Percentiles rank a stretch among this genome's conserved stretches.
phyloP scores from a whole-genome alignment of 2,113 vertebrate species.

The Zosterops borbonicus region DNA sequence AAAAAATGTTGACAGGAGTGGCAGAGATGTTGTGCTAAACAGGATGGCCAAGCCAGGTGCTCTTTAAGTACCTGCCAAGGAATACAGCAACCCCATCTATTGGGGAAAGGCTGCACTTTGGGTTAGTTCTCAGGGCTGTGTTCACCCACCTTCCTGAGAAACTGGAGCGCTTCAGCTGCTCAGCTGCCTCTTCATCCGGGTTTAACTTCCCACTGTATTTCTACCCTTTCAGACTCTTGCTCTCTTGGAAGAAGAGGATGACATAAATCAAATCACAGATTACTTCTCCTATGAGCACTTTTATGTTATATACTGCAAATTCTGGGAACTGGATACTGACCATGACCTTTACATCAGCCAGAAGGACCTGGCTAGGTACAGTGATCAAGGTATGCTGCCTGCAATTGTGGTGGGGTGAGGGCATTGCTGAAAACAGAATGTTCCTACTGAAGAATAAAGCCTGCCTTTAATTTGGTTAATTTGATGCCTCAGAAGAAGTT shows the following conservation, averaged over 20 bases:
- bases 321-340: constrained; percentile 98
- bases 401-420: not conserved
- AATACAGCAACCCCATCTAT: not conserved
- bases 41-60: not conserved
- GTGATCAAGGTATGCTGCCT: constrained; percentile 88
- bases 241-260: constrained; percentile 96
- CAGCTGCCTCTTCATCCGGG: not conserved
- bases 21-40: not conserved
- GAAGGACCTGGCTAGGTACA: constrained; percentile 92
- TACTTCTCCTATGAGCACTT: constrained; percentile 99
- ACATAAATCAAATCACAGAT: constrained; percentile 99
- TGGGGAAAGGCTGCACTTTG: not conserved
- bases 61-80: not conserved
- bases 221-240: constrained; percentile 85
- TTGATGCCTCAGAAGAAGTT: not conserved
- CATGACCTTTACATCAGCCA: constrained; percentile 97
- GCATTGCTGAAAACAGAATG: not conserved
- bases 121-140: not conserved
- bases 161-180: not conserved
- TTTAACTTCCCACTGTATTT: constrained; percentile 21
- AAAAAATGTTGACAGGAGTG: not conserved
- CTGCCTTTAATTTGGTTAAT: not conserved
- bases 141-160: not conserved
- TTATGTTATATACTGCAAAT: constrained; percentile 99
- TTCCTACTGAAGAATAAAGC: not conserved